These are phyloP conservation scores for Malachius bipustulatus DNA, from an alignment of 2,888 invertebrate species.

Conservation along the genomic window DNA sequence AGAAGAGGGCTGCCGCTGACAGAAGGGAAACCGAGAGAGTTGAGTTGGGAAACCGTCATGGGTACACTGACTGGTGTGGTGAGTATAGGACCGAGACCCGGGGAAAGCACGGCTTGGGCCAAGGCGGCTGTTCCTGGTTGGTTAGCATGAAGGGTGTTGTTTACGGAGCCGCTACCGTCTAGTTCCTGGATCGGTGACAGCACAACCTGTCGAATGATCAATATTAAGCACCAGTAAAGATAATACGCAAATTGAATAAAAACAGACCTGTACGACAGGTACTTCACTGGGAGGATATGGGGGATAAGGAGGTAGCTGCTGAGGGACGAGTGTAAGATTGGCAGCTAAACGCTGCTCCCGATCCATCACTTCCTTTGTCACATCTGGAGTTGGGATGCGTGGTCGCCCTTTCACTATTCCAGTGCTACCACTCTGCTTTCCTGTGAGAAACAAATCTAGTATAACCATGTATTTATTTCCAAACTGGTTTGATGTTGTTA, in stretches of 20 bases:
- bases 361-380: constrained; percentile 66
- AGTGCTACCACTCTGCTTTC: constrained; percentile 46
- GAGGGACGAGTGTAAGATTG: constrained; percentile 57
- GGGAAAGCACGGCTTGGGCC: constrained; percentile 65
- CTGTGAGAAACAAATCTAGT: too few species aligned
- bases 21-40: constrained; percentile 39
- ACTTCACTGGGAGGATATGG: constrained; percentile 46
- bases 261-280: constrained; percentile 62
- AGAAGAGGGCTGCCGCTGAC: constrained; percentile 40
- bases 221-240: too few species aligned
- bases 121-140: constrained; percentile 65
- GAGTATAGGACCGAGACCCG: constrained; percentile 41
- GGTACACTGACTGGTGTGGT: constrained; percentile 42
- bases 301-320: constrained; percentile 37
- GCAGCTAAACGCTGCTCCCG: constrained; percentile 51
- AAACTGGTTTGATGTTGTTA: too few species aligned
- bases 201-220: too few species aligned
- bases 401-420: constrained; percentile 67
- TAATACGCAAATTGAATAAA: too few species aligned
- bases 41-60: constrained; percentile 49
- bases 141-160: constrained; percentile 58
- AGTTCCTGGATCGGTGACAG: constrained; percentile 76
- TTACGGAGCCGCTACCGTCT: constrained; percentile 58
- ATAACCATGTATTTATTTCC: too few species aligned
- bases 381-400: constrained; percentile 82